Base-by-base conservation (phyloP, 2,113 vertebrate genomes). In the Mobula hypostoma region DNA sequence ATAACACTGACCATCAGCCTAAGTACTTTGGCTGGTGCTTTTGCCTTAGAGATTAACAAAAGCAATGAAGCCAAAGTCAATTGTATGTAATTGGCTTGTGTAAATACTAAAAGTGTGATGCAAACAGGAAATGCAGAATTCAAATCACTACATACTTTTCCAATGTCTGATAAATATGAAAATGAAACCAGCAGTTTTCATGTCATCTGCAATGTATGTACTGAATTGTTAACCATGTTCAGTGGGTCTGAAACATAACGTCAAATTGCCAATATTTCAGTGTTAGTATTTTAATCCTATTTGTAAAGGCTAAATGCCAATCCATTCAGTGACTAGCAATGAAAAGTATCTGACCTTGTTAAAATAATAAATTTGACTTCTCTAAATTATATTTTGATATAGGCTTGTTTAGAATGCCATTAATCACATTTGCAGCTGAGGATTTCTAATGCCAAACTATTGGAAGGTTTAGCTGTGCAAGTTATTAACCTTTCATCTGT, bases 81-180 rank as follows among this genome's bases (percentile, higher is more conserved):
- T 93, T 93, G 68, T 76, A 74, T 93, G 32, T 93, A 74, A 93
- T 93, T 93, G 72, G 91, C 91, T 27, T 48, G 70, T 76, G 74
- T 93, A 74, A 92, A 92, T 72, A 92, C 68, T 70, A n/a, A 93
- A 93, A 93, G 91, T 76, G 40, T 21, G 70, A 74, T 74, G 91
- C 68, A 76, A 76, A 93, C 91, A 93, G 91, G 91, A 93, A 93
- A 93, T 93, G 91, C 91, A 93, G 70, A 70, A 93, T 74, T 93
- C 14, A 68, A 93, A 93, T 93, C 74, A 76, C 40, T 74, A 93
- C 9, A 40, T 93, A 93, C 21, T 29, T 32, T 93, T 93, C 91
- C 91, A 48, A 93, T 74, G 68, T 93, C 91, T 93, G 91, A 92
- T 66, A 92, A 92, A 40, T 72, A 17, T 92, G 90, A 92, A 92